phyloP scores from a whole-genome alignment of 2,113 vertebrate species.

The Hippocampus comes region DNA sequence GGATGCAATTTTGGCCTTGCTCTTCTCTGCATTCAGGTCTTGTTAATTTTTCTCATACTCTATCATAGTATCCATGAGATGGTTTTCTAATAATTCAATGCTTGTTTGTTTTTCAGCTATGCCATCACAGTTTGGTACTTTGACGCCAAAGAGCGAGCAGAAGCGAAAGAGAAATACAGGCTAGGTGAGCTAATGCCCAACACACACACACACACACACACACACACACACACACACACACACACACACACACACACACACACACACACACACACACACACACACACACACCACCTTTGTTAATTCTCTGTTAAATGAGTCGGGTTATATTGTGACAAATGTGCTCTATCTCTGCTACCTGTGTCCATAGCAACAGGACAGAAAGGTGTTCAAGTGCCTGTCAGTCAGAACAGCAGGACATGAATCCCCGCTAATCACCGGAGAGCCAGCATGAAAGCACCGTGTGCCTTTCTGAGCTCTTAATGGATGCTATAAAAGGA shows the following conservation, averaged over 20 bases:
- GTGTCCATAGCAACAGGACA: conserved; percentile 75
- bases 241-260: background rate
- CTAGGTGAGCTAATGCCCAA: conserved; percentile 66
- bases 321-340: background rate
- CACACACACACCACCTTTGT: background rate
- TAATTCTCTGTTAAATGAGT: background rate
- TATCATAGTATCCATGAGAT: background rate
- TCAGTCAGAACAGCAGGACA: conserved; percentile 73
- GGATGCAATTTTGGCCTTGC: too few relatives aligned
- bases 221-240: background rate
- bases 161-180: conserved; percentile 85
- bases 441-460: conserved; percentile 39
- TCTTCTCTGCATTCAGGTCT: background rate
- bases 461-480: conserved; percentile 57
- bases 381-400: conserved; percentile 79
- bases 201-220: background rate
- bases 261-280: background rate
- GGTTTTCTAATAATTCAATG: background rate
- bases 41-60: background rate
- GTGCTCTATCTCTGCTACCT: conserved; percentile 7
- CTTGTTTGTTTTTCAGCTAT: conserved; percentile 70
- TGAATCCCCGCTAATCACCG: conserved; percentile 53
- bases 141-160: conserved; percentile 86
- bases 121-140: conserved; percentile 97
- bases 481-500: conserved; percentile 40